A percentile compares a stretch with the other conserved stretches of the same genome.
Evolutionary conservation across 2,888 invertebrate species (phyloP).

Genomic region (Megamerina dolium): DNA sequence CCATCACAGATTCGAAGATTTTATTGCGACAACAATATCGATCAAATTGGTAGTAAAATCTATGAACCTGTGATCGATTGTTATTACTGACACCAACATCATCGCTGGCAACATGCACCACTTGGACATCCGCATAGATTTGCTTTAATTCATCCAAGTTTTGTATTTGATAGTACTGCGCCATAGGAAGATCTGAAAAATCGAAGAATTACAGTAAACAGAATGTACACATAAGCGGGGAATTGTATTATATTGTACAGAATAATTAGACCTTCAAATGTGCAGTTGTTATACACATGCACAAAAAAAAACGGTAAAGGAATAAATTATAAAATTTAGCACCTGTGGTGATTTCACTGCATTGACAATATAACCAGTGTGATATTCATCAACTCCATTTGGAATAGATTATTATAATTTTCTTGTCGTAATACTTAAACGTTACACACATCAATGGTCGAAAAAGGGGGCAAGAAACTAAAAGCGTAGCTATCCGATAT

Average conservation of each 20-base stretch:
- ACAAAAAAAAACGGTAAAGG: constrained; percentile 3
- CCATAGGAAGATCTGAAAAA: constrained; percentile 50
- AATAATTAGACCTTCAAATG: constrained; percentile 4
- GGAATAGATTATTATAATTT: no score
- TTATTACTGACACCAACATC: constrained; percentile 40
- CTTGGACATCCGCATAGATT: constrained; percentile 56
- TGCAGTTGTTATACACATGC: not conserved
- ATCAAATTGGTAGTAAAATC: constrained; percentile 13
- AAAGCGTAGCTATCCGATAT: constrained; percentile 2
- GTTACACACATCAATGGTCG: no score
- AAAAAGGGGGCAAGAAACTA: no score
- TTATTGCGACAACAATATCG: constrained; percentile 6
- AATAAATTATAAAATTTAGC: constrained; percentile 12
- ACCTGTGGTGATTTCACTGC: no score
- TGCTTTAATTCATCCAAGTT: constrained; percentile 57
- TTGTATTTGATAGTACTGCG: constrained; percentile 64
- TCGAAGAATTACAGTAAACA: no score
- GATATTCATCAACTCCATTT: no score
- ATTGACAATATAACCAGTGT: no score
- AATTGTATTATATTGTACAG: constrained; percentile 4
- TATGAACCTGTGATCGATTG: constrained; percentile 32
- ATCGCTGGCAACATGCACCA: constrained; percentile 42
- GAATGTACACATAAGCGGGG: constrained; percentile 6
- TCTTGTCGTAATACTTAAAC: no score
- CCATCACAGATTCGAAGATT: constrained; percentile 17